Evolutionary conservation across 2,888 invertebrate genomes (phyloP), one percentile per base, ranked within the genome.

Genomic region (Dysmachus trigonus): DNA sequence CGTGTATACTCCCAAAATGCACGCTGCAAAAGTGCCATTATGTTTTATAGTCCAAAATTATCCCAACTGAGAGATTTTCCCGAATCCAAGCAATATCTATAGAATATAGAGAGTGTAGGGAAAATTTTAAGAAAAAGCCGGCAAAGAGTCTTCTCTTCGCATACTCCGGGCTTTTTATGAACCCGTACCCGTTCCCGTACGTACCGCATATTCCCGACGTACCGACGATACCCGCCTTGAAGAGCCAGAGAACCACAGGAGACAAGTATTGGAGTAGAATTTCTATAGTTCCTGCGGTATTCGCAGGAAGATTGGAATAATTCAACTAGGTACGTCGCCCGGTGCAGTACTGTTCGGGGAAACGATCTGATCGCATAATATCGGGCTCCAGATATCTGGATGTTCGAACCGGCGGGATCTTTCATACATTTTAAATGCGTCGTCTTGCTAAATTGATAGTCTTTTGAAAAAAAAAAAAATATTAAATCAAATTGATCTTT

Each of bases 341-440:
- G 81, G 53, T 81, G 81, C 30, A 81, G 81, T 81, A 31, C 81
- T 81, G 53, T 62, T 30, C 53, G 27, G 41, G 31, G 18, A 79
- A 53, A 81, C 81, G 81, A 53, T 71, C 72, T 72, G 72, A 71
- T 72, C 83, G 38, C 38, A 72, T 15, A 38, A n/a, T 33, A 73
- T n/a, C 62, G 85, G 86, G 53, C 74, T 87, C 87, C 87, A 86
- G 86, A 53, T 51, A 83, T 77, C 85, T 84, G 87, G 85, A 86
- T 35, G 76, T 51, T 71, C 62, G 77, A 86, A 87, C 74, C 77
- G 85, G 85, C 81, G 83, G 84, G 72, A 85, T 79, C 18, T 83
- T 62, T 76, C 38, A 35, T 35, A 77, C 31, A 76, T 0, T 38
- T 27, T 81, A 30, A 77, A 47, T 73, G 47, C 38, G 84, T 51